Conservation (phyloP, 1,140 invertebrate species). For the Ridgeia piscesae region DNA sequence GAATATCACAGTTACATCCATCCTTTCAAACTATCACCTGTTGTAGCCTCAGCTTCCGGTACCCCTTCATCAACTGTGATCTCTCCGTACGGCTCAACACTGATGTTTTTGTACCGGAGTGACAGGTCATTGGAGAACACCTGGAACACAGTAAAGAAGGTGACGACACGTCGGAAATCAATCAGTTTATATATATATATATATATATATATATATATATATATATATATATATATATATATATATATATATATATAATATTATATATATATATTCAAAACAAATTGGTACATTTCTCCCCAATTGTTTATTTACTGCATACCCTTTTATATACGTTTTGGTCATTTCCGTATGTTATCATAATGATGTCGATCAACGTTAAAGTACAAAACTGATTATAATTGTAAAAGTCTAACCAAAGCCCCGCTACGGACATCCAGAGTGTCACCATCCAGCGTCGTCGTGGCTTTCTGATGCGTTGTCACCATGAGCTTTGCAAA, state of each 20-base stretch:
- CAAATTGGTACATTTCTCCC: too few relatives aligned
- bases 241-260: too few relatives aligned
- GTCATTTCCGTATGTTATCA: too few relatives aligned
- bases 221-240: neutral
- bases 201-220: too few relatives aligned
- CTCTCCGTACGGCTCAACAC: constrained; percentile 42
- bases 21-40: neutral
- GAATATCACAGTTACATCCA: neutral
- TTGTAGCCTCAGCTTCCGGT: constrained; percentile 21
- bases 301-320: too few relatives aligned
- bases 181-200: neutral
- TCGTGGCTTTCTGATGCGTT: constrained; percentile 35
- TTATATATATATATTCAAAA: too few relatives aligned
- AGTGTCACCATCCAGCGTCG: constrained; percentile 37
- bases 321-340: too few relatives aligned
- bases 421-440: constrained; percentile 42
- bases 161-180: neutral
- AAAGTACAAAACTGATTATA: too few relatives aligned
- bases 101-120: constrained; percentile 43
- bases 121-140: constrained; percentile 41
- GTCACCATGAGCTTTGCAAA: constrained; percentile 38
- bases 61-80: constrained; percentile 37
- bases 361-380: too few relatives aligned
- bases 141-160: constrained; percentile 26
- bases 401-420: constrained; percentile 27